A percentile compares a stretch with the other conserved stretches of the same genome.
Conservation (phyloP, 2,797 vertebrate genomes). For the Poeciliopsis paucimaculata region DNA sequence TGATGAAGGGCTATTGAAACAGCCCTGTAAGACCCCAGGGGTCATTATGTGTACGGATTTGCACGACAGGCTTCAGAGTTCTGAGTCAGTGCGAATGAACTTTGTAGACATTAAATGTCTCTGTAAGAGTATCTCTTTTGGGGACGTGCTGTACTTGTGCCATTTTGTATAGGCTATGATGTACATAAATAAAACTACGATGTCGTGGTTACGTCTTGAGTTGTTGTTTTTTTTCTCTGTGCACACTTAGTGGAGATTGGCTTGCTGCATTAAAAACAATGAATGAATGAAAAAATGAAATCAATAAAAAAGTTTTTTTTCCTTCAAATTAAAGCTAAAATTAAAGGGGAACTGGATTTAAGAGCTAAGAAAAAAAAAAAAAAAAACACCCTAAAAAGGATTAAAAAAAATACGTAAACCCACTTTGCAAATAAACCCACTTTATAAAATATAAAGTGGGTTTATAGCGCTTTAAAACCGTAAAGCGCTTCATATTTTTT, state of each 20-base stretch:
- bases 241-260: not conserved
- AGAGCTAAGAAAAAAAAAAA: no score
- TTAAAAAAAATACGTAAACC: not conserved
- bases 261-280: not conserved
- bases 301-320: not conserved
- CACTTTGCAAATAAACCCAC: not conserved
- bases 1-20: conserved; percentile 78
- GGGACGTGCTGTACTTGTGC: conserved; percentile 70
- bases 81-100: conserved; percentile 75
- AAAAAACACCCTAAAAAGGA: no score
- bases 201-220: conserved; percentile 46
- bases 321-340: not conserved
- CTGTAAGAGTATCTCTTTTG: conserved; percentile 65
- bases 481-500: not conserved
- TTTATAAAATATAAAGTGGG: no score
- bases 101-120: conserved; percentile 74
- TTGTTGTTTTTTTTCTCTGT: conserved; percentile 8
- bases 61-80: conserved; percentile 68
- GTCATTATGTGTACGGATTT: conserved; percentile 77
- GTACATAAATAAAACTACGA: conserved; percentile 68
- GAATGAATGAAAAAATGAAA: not conserved
- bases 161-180: conserved; percentile 62
- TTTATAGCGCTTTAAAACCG: no score
- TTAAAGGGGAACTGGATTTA: not conserved
- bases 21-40: conserved; percentile 84